These are phyloP conservation scores for Rhagoletis zephyria DNA, from an alignment of 1,140 invertebrate genomes.

Conservation along the genomic window DNA sequence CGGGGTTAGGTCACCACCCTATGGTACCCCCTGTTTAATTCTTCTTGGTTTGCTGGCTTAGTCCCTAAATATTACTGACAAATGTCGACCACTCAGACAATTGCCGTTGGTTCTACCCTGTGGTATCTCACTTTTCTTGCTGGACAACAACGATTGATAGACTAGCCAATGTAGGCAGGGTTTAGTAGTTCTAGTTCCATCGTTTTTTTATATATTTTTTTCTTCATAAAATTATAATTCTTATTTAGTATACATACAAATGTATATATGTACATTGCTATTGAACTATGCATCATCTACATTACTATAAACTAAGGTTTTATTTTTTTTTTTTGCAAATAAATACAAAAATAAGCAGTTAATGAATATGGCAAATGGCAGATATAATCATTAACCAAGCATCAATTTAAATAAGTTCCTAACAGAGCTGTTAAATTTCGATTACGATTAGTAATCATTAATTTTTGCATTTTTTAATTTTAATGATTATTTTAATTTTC, in stretches of 20 bases:
- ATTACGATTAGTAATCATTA: too few species aligned
- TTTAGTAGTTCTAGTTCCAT: neutral
- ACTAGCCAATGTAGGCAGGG: neutral
- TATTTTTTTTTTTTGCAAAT: constrained; percentile 9
- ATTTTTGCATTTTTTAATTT: too few species aligned
- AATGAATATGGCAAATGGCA: constrained; percentile 52
- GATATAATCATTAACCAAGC: constrained; percentile 16
- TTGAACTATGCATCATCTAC: neutral
- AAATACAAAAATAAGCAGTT: constrained; percentile 52
- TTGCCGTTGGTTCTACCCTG: too few species aligned
- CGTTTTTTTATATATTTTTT: constrained; percentile 5
- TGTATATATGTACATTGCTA: constrained; percentile 6
- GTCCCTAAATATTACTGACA: too few species aligned
- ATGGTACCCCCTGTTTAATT: too few species aligned
- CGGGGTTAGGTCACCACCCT: too few species aligned
- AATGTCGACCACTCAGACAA: too few species aligned
- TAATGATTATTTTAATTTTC: too few species aligned
- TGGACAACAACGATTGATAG: neutral
- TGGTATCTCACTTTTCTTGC: neutral
- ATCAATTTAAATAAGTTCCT: constrained; percentile 4
- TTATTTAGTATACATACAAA: neutral
- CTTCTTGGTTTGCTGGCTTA: too few species aligned
- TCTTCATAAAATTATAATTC: neutral
- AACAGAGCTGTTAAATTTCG: neutral
- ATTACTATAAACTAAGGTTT: constrained; percentile 8